phyloP scores from a whole-genome alignment of 2,888 invertebrate species.

The Nasonovia ribisnigri region DNA sequence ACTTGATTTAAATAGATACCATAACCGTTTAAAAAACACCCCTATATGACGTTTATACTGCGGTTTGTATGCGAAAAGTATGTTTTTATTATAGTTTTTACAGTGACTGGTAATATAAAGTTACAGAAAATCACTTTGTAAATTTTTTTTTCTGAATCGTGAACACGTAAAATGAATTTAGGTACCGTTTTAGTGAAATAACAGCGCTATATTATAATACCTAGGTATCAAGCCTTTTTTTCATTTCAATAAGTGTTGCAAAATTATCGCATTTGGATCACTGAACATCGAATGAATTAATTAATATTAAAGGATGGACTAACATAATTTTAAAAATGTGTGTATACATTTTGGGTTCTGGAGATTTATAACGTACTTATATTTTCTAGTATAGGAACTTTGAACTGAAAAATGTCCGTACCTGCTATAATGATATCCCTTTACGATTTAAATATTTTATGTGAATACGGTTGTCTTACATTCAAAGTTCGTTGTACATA shows the following conservation, averaged over 20 bases:
- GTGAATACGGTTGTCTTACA: not conserved
- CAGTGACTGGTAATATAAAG: not conserved
- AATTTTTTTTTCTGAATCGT: not conserved
- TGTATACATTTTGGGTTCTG: not conserved
- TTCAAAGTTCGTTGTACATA: not conserved
- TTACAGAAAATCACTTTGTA: not conserved
- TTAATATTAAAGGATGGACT: no score
- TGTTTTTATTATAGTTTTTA: not conserved
- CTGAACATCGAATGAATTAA: not conserved
- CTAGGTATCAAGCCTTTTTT: not conserved
- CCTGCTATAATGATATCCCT: not conserved
- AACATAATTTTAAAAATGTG: not conserved
- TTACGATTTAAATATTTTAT: not conserved
- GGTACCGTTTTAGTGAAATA: not conserved
- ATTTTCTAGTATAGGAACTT: not conserved
- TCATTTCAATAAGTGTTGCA: not conserved
- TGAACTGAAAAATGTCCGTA: not conserved
- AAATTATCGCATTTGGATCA: not conserved
- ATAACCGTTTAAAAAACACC: conserved; percentile 17
- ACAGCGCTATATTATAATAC: not conserved
- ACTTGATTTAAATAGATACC: conserved; percentile 30
- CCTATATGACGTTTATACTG: not conserved
- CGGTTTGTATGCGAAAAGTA: not conserved
- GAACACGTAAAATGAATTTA: not conserved
- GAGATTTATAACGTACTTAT: not conserved